Evolutionary conservation across 2,888 invertebrate genomes (phyloP).

Genomic region (Sipha maydis): DNA sequence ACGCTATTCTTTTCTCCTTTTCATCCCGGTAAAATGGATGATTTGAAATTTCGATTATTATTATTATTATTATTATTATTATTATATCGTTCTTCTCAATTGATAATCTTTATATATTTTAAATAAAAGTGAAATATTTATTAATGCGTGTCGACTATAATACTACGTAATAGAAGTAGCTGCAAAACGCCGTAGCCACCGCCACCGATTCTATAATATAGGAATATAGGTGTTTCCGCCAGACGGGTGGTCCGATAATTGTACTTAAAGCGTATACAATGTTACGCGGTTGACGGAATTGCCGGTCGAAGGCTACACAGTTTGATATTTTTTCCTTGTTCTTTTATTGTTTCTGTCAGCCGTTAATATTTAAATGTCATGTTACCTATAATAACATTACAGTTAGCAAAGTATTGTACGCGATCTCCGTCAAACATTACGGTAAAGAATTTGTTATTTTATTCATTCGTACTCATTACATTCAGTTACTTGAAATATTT

Average conservation of each 20-base stretch:
- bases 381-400: no score
- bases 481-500: not conserved
- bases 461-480: not conserved
- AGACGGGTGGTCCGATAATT: slow-evolving; percentile 14
- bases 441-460: no score
- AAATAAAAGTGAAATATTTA: slow-evolving; percentile 11
- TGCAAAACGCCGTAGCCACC: not conserved
- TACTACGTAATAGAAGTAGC: not conserved
- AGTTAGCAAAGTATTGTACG: no score
- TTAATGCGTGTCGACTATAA: slow-evolving; percentile 12
- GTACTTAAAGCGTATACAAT: not conserved
- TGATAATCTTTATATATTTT: not conserved
- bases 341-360: not conserved
- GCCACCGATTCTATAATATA: no score
- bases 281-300: not conserved
- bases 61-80: slow-evolving; percentile 2
- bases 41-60: slow-evolving; percentile 14
- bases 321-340: not conserved
- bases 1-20: not conserved
- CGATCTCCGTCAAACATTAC: no score
- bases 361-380: not conserved
- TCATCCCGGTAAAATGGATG: not conserved
- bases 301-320: not conserved
- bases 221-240: not conserved
- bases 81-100: not conserved